These are phyloP conservation scores for Miichthys miiuy DNA, from an alignment of 2,797 vertebrate species.

Conservation along the genomic window DNA sequence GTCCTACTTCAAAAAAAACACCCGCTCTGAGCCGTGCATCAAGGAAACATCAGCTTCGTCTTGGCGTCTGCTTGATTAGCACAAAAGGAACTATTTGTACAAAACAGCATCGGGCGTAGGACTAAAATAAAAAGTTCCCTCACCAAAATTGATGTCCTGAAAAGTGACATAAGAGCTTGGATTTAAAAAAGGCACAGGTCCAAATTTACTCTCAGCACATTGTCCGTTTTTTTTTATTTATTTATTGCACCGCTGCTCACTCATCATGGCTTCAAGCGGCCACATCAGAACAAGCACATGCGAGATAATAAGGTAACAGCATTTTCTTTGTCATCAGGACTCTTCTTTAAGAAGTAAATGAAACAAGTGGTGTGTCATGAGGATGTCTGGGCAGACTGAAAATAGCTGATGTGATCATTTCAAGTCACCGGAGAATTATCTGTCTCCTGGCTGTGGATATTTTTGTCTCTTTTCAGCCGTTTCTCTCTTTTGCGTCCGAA, in stretches of 20 bases:
- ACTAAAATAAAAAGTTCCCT: constrained; percentile 55
- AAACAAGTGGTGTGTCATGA: constrained; percentile 32
- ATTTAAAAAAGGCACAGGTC: constrained; percentile 34
- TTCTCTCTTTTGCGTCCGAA: constrained; percentile 46
- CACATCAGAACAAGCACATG: constrained; percentile 10
- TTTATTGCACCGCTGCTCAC: constrained; percentile 28
- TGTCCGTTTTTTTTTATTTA: constrained; percentile 48
- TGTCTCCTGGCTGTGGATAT: constrained; percentile 44
- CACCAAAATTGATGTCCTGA: constrained; percentile 45
- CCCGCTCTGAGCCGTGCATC: constrained; percentile 45
- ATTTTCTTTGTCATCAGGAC: neutral
- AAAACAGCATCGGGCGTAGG: constrained; percentile 28
- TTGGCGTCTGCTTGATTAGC: constrained; percentile 33
- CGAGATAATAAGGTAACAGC: neutral
- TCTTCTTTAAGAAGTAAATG: constrained; percentile 18
- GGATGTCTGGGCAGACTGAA: constrained; percentile 24
- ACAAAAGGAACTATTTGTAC: constrained; percentile 40
- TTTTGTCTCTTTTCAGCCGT: constrained; percentile 41
- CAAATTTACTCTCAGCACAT: constrained; percentile 53
- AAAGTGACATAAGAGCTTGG: constrained; percentile 51
- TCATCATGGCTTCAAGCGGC: constrained; percentile 17
- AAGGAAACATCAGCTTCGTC: constrained; percentile 59
- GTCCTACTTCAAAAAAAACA: constrained; percentile 48
- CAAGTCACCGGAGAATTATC: constrained; percentile 37
- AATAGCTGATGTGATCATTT: constrained; percentile 50